Percentiles rank a stretch among this genome's conserved stretches.
Evolutionary conservation across 2,113 vertebrate species (phyloP).

Genomic region (Lonchura striata): DNA sequence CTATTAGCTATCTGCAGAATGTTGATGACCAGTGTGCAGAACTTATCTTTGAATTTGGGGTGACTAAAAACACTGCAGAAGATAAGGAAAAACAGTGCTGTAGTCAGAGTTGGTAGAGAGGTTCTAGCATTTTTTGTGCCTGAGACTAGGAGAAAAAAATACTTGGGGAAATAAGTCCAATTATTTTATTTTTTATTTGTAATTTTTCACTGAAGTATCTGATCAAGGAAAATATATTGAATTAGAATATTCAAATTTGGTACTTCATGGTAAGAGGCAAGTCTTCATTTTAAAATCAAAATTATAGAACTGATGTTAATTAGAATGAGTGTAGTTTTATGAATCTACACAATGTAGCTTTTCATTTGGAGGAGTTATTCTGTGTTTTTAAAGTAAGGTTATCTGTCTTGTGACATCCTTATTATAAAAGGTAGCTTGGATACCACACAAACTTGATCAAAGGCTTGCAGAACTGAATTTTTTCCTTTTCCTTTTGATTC

Average conservation of each 20-base stretch:
- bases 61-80: background rate
- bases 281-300: background rate
- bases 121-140: background rate
- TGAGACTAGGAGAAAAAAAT: background rate
- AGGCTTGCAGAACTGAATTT: background rate
- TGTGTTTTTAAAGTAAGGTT: background rate
- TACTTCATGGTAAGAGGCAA: background rate
- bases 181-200: background rate
- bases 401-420: background rate
- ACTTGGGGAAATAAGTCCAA: background rate
- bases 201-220: background rate
- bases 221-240: background rate
- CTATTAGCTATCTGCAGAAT: background rate
- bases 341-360: background rate
- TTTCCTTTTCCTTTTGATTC: background rate
- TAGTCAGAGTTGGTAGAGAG: background rate
- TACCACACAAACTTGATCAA: background rate
- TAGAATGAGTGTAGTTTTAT: background rate
- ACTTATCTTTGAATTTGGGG: background rate
- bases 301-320: background rate
- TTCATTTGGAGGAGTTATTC: background rate
- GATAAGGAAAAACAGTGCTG: background rate
- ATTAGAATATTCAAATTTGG: background rate
- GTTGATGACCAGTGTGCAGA: background rate
- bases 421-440: background rate